Evolutionary conservation across 2,888 invertebrate genomes (phyloP).

Genomic region (Ichneumoninae sp.): DNA sequence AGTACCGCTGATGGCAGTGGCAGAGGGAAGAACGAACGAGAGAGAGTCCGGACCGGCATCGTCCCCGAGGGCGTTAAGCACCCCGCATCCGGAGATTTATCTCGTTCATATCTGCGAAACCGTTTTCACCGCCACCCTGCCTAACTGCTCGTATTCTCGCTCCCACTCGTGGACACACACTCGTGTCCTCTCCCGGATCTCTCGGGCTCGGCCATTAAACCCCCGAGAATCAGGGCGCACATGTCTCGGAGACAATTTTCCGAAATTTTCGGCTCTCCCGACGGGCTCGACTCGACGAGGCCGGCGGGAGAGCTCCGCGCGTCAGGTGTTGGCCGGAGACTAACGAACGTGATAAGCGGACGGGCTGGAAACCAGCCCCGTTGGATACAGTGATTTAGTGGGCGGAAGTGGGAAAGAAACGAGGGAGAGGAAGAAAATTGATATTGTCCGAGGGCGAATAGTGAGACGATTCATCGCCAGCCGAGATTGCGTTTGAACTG

Average conservation of each 20-base stretch:
- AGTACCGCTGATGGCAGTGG: conserved; percentile 50
- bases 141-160: conserved; percentile 24
- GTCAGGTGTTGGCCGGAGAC: conserved; percentile 9
- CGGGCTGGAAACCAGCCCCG: conserved; percentile 5
- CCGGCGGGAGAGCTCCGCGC: conserved; percentile 16
- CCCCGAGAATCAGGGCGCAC: conserved; percentile 60
- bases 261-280: conserved; percentile 72
- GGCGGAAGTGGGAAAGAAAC: conserved; percentile 21
- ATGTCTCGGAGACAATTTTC: conserved; percentile 74
- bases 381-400: conserved; percentile 51
- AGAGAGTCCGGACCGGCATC: conserved; percentile 51
- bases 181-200: conserved; percentile 52
- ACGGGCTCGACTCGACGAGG: conserved; percentile 31
- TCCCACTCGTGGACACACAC: conserved; percentile 30
- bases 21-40: conserved; percentile 38
- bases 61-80: conserved; percentile 76
- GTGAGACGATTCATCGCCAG: conserved; percentile 25
- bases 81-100: conserved; percentile 81
- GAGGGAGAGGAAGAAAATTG: conserved; percentile 41
- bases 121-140: conserved; percentile 71
- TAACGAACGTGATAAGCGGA: conserved; percentile 36
- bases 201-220: conserved; percentile 63
- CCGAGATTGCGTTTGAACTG: conserved; percentile 11
- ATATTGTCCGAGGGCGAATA: conserved; percentile 45
- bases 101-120: conserved; percentile 80